phyloP scores from a whole-genome alignment of 2,888 invertebrate genomes.

The Hydroisotoma schaefferi region DNA sequence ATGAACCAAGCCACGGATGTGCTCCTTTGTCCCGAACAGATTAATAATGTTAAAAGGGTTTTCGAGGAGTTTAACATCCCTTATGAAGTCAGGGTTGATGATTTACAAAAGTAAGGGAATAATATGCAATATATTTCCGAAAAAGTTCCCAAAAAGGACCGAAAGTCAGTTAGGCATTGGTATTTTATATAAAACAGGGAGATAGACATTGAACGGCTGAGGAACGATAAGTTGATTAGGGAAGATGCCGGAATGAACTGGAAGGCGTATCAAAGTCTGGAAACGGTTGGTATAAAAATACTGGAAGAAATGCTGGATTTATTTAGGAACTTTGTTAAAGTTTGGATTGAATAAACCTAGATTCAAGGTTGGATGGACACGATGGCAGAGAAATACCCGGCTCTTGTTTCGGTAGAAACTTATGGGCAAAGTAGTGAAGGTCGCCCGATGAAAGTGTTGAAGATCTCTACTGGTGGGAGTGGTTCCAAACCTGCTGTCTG shows the following conservation, averaged over 20 bases:
- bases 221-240: conserved; percentile 8
- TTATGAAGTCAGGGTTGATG: conserved; percentile 27
- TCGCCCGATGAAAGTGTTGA: conserved; percentile 66
- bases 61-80: conserved; percentile 29
- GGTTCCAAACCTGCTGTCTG: conserved; percentile 68
- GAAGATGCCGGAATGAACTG: conserved; percentile 30
- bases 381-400: conserved; percentile 63
- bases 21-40: conserved; percentile 65
- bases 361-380: conserved; percentile 58
- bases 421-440: conserved; percentile 72
- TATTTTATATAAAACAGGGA: conserved; percentile 3
- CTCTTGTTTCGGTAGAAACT: conserved; percentile 64
- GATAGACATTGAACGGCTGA: conserved; percentile 2
- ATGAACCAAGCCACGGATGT: conserved; percentile 63
- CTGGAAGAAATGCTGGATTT: neutral
- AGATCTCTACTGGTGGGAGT: conserved; percentile 57
- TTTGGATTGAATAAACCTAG: conserved; percentile 23
- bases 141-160: neutral
- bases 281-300: conserved; percentile 26
- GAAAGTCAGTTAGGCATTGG: neutral
- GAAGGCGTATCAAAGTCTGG: conserved; percentile 39
- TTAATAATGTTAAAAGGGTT: conserved; percentile 27
- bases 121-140: neutral
- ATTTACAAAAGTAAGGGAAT: conserved; percentile 32
- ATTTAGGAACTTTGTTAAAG: neutral